phyloP scores from a whole-genome alignment of 2,888 invertebrate genomes.

The Amblyjoppa fuscipennis region DNA sequence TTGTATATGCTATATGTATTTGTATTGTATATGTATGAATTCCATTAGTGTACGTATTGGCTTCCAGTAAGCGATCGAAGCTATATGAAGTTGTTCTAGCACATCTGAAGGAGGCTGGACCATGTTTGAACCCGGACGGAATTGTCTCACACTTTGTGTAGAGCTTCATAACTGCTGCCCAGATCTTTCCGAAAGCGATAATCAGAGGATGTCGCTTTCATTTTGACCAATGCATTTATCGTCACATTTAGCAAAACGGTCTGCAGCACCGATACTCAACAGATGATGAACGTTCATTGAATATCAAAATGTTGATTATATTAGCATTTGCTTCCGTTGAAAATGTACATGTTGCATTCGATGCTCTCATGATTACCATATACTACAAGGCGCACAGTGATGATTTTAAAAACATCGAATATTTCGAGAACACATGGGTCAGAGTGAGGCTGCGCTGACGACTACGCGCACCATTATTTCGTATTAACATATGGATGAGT shows the following conservation, averaged over 20 bases:
- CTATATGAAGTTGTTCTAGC: neutral
- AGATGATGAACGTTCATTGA: slow-evolving; percentile 23
- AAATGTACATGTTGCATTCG: no score
- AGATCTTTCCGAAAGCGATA: neutral
- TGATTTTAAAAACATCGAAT: slow-evolving; percentile 27
- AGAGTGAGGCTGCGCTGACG: slow-evolving; percentile 2
- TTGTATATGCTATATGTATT: no score
- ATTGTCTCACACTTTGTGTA: slow-evolving; percentile 29
- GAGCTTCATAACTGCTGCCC: slow-evolving; percentile 22
- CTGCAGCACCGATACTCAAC: slow-evolving; percentile 11
- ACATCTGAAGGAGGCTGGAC: no score
- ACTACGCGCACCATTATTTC: slow-evolving; percentile 1
- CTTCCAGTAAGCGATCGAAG: slow-evolving; percentile 10
- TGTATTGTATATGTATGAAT: no score
- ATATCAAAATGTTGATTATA: slow-evolving; percentile 37
- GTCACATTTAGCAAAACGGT: slow-evolving; percentile 13
- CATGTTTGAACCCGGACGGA: no score
- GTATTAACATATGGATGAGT: slow-evolving; percentile 27
- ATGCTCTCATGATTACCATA: slow-evolving; percentile 16
- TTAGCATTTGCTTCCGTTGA: no score
- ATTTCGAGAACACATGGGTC: slow-evolving; percentile 45
- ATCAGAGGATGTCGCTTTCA: slow-evolving; percentile 29
- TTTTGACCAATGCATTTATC: slow-evolving; percentile 20
- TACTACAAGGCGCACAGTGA: slow-evolving; percentile 28
- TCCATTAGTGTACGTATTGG: slow-evolving; percentile 57